Evolutionary conservation across 2,797 vertebrate genomes (phyloP).

Genomic region (Pseudopleuronectes americanus): DNA sequence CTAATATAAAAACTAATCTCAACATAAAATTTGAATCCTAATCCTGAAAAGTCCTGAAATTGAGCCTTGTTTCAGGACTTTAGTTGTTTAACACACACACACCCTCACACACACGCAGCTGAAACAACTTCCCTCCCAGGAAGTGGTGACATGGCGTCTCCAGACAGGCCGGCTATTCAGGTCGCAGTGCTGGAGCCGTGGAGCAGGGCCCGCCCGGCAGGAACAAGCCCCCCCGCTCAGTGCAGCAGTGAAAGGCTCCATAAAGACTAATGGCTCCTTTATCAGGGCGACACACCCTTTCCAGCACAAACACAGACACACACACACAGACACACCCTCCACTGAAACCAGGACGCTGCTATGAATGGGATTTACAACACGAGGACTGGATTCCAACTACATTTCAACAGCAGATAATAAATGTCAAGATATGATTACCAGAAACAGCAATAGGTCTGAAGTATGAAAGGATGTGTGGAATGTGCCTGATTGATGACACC

Average conservation of each 20-base stretch:
- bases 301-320: slow-evolving; percentile 70
- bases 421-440: not conserved
- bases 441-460: not conserved
- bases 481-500: not conserved
- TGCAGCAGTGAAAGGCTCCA: slow-evolving; percentile 71
- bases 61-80: too few species aligned
- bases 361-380: slow-evolving; percentile 43
- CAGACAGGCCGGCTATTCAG: slow-evolving; percentile 71
- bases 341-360: slow-evolving; percentile 38
- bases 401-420: not conserved
- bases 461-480: slow-evolving; percentile 28
- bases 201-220: slow-evolving; percentile 34
- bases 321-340: slow-evolving; percentile 75
- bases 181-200: slow-evolving; percentile 26
- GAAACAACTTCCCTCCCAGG: slow-evolving; percentile 77
- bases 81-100: too few species aligned
- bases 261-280: slow-evolving; percentile 73
- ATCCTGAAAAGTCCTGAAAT: too few species aligned
- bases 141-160: slow-evolving; percentile 65
- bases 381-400: slow-evolving; percentile 23
- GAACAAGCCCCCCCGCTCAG: slow-evolving; percentile 72
- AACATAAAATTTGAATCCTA: too few species aligned
- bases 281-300: slow-evolving; percentile 66
- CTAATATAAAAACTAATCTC: too few species aligned
- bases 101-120: slow-evolving; percentile 46